Evolutionary conservation across 2,797 vertebrate species (phyloP), one percentile per base, ranked within the genome.

Genomic region (Diplodus sargus): DNA sequence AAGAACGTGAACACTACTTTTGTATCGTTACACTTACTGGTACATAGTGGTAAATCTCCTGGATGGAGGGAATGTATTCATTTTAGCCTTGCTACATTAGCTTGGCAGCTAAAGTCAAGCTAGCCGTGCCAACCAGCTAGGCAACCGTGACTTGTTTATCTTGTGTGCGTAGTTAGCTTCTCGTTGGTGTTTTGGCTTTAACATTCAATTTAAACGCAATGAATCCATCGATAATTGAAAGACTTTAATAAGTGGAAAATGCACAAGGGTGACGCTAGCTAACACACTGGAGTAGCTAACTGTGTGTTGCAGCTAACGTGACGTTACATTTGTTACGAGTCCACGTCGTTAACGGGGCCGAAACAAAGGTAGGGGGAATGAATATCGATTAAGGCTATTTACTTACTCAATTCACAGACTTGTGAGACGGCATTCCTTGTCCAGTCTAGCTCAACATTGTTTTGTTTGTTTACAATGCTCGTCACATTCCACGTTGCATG

Each of bases 381-480:
- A 4, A 5, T 0, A 4, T 1, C 0, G 0, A 22, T 12, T 49
- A 0, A 8, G 22, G 10, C 51, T 15, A 2, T 47, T 52, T 81
- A 84, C 92, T 89, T 64, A 91, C 89, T 88, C 34, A 82, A 56
- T 68, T 67, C 34, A 83, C 57, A 54, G 4, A 42, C 17, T 64
- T n/a, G 34, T 11, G 57, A 60, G 64, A 76, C 66, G 1, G 45
- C 90, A 90, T 92, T 86, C 77, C 87, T 58, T 68, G 45, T 5
- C 23, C 56, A 63, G 17, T n/a, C 59, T 17, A 63, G 59, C 53
- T 18, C 47, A 52, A 70, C 60, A 54, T 48, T 48, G 52, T 4
- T 28, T 28, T 28, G 28, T 78, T 81, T 91, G 87, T 93, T 92
- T 91, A 90, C 88, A 82, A 69, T 10, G 53, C 34, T 71, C 75